phyloP scores from a whole-genome alignment of 1,140 invertebrate species.

The Stegodyphus dumicola region DNA sequence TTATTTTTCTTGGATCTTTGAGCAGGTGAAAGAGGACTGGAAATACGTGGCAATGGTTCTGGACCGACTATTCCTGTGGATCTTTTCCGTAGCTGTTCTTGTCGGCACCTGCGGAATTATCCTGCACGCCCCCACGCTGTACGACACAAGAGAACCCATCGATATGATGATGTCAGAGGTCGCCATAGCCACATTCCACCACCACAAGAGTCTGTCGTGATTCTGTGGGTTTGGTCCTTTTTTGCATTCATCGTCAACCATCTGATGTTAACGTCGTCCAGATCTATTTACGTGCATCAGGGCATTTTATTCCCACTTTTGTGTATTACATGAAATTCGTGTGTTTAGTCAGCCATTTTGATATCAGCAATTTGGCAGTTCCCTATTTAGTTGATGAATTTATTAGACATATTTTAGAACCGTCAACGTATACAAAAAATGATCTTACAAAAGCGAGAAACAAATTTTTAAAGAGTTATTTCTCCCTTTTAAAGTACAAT shows the following conservation, averaged over 20 bases:
- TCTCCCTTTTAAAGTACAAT: not conserved
- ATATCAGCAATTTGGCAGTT: not conserved
- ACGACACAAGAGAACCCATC: slow-evolving; percentile 88
- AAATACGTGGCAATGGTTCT: slow-evolving; percentile 99
- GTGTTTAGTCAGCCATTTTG: not conserved
- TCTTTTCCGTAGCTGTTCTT: slow-evolving; percentile 94
- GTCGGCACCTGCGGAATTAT: slow-evolving; percentile 93
- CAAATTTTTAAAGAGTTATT: not conserved
- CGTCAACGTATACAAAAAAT: not conserved
- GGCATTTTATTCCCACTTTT: not conserved
- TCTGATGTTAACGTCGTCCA: not conserved
- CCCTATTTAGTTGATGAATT: not conserved
- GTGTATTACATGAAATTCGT: not conserved
- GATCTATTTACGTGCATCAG: not conserved
- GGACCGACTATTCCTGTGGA: slow-evolving; percentile 93
- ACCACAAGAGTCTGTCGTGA: slow-evolving; percentile 29
- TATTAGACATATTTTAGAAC: not conserved
- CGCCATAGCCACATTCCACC: slow-evolving; percentile 60
- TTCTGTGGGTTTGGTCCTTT: not conserved
- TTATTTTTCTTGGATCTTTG: slow-evolving; percentile 64
- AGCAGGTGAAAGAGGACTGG: slow-evolving; percentile 95
- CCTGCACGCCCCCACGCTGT: slow-evolving; percentile 93
- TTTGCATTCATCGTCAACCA: not conserved
- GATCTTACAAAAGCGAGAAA: not conserved
- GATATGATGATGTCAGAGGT: slow-evolving; percentile 70